phyloP scores from a whole-genome alignment of 1,140 invertebrate genomes.

The Caenorhabditis brenneri region DNA sequence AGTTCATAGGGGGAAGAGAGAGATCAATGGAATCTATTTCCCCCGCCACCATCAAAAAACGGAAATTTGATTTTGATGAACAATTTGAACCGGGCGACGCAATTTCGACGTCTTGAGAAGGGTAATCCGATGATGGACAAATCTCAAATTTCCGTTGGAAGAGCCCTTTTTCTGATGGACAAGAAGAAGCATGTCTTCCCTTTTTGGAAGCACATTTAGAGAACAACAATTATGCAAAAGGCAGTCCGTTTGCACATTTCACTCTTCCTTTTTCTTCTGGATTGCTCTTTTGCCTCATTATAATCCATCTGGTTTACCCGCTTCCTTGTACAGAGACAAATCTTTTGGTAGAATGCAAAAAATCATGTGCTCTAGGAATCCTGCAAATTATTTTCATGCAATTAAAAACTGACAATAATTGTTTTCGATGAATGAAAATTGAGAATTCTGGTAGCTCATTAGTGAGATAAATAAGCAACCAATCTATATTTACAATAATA shows the following conservation, averaged over 20 bases:
- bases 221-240: conserved; percentile 22
- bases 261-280: neutral
- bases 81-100: neutral
- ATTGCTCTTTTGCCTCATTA: conserved; percentile 16
- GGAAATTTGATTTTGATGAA: conserved; percentile 21
- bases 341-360: too few species aligned
- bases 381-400: too few species aligned
- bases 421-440: too few species aligned
- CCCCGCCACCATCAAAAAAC: neutral
- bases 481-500: neutral
- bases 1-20: neutral
- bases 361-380: too few species aligned
- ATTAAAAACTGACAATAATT: too few species aligned
- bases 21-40: neutral
- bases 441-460: too few species aligned
- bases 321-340: neutral
- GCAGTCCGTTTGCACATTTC: neutral
- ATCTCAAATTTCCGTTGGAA: conserved; percentile 12
- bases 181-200: neutral
- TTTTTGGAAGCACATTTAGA: neutral
- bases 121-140: conserved; percentile 6
- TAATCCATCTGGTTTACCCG: neutral
- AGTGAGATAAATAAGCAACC: too few species aligned
- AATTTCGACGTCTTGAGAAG: conserved; percentile 16
- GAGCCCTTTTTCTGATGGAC: neutral